Evolutionary conservation across 2,888 invertebrate genomes (phyloP), one percentile per base, ranked within the genome.

Genomic region (Steinernema hermaphroditum): DNA sequence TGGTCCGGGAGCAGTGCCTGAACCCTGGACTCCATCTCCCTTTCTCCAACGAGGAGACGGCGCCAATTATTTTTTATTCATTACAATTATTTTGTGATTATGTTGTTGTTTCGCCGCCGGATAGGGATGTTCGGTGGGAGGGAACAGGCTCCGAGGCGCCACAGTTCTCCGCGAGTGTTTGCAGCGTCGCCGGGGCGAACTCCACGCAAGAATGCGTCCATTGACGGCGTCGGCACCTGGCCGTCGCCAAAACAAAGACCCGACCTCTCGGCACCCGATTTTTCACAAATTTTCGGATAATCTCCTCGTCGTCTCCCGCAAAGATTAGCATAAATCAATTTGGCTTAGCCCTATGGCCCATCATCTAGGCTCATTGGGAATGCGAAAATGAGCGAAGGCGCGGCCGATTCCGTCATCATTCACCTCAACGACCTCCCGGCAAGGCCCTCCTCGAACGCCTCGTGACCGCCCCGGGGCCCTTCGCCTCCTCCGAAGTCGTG

Each of bases 241-340:
- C 62, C 9, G 8, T 16, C 8, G 16, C 32, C 62, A 62, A 62
- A 62, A 62, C 62, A 62, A 62, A 32, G 62, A 4, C 32, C 16
- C 29, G 27, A 62, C 62, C 54, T 54, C 62, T 62, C 32, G 27
- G 16, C 34, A 6, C 34, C 29, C 62, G 62, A 62, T 62, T 62
- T 46, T 62, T 32, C 62, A 62, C 62, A 29, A 62, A 62, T 32
- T 62, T 62, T 62, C 32, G 62, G 62, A 24, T 62, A 62, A 62
- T 62, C 32, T 16, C 24, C 32, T 19, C 62, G 29, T 32, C 32
- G 62, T 62, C 62, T 62, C 29, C 29, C 29, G 29, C 62, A 62
- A 62, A 62, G 62, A 62, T 62, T 62, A 62, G 62, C 62, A 62
- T 62, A 62, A 62, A 62, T 62, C 62, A 62, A 62, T 62, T 62